Base-by-base conservation (phyloP, 1,140 invertebrate genomes). In the Sitobion miscanthi region DNA sequence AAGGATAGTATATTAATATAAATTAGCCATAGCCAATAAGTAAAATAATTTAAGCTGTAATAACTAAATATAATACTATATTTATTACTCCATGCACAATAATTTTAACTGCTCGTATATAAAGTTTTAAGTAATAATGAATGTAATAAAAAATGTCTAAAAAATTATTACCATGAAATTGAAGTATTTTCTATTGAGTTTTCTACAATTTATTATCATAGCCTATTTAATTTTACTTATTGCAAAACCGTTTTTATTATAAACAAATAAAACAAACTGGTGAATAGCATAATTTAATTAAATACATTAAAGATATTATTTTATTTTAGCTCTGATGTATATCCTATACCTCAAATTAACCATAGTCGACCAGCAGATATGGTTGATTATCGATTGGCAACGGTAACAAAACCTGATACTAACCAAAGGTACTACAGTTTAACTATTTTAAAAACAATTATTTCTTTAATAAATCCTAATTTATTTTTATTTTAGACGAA, bases 321-420 rank as follows among this genome's bases (percentile, higher is more conserved):
- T 88, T 69, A 49, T 69, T 89, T 62, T 30, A 93, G 85, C 25
- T 47, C 45, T 90, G 62, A 93, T 82, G 11, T 89, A 49, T 90
- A 52, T 82, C n/a, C 92, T 93, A 14, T 94, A 93, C 54, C 94
- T 93, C 86, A 87, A 69, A 90, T 82, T 88, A 93, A 62, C 49
- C 93, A 91, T 69, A 94, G 82, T 62, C 82, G 92, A 8, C 94
- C 95, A 45, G 93, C 94, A n/a, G 95, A 95, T 86, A 95, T 95
- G 94, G 94, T 94, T 54, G 95, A 95, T 93, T 95, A 95, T 82
- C 94, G 94, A 62, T 93, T 95, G 49, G 94, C 94, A 45, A 94
- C 94, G 49, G 90, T 94, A 35, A 91, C 94, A 35, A 94, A 93
- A 89, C 89, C 93, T 77, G 90, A 91, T 57, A 83, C 87, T 77